These are phyloP conservation scores for Drosophila takahashii DNA, from an alignment of 1,140 invertebrate genomes.

Conservation along the genomic window DNA sequence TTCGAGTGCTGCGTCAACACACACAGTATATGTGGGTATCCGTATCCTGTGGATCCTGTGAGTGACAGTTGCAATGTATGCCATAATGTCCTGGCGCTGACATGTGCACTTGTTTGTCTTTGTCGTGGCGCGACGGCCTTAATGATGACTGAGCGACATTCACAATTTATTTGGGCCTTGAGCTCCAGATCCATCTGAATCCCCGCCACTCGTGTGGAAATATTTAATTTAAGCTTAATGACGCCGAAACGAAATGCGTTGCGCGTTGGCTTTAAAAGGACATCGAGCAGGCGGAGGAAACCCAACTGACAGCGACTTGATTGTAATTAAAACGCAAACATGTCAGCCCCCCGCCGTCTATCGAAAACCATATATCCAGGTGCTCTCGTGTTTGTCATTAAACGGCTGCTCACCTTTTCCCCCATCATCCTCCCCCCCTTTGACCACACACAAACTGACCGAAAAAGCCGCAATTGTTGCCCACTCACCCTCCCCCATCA, in stretches of 20 bases:
- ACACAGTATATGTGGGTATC: neutral
- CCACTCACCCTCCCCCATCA: neutral
- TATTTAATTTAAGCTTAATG: constrained; percentile 83
- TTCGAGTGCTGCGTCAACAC: constrained; percentile 76
- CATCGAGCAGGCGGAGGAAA: neutral
- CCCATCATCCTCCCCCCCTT: neutral
- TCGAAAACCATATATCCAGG: constrained; percentile 17
- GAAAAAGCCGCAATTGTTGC: constrained; percentile 72
- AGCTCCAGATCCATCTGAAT: constrained; percentile 8
- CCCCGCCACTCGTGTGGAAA: constrained; percentile 70
- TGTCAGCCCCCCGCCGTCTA: constrained; percentile 17
- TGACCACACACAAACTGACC: constrained; percentile 64
- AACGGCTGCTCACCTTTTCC: constrained; percentile 42
- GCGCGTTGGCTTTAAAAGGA: constrained; percentile 61
- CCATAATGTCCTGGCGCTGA: constrained; percentile 78
- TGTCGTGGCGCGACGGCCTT: constrained; percentile 69
- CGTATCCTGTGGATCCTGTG: constrained; percentile 50
- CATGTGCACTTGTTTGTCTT: constrained; percentile 80
- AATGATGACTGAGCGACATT: constrained; percentile 81
- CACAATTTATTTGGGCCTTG: constrained; percentile 78
- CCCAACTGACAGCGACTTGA: constrained; percentile 51
- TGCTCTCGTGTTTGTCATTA: constrained; percentile 69
- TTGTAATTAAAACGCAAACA: constrained; percentile 80
- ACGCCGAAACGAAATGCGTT: constrained; percentile 65
- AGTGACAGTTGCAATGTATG: constrained; percentile 82